phyloP scores from a whole-genome alignment of 1,140 invertebrate species.

The Cyclargus thomasi region DNA sequence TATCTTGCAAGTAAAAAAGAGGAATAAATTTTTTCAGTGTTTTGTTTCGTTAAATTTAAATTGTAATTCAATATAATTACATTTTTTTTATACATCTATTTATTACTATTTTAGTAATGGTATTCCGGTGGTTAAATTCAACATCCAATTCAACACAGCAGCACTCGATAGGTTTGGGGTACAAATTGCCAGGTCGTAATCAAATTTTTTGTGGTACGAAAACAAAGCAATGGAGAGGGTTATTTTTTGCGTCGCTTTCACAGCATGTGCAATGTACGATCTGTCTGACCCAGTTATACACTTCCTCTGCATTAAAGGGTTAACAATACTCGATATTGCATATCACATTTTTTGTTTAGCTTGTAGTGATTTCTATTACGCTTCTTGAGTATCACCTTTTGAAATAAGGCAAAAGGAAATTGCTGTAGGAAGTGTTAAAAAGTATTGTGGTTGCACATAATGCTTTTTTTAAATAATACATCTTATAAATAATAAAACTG shows the following conservation, averaged over 20 bases:
- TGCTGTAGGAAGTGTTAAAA: background rate
- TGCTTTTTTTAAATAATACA: too few relatives aligned
- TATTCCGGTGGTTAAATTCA: background rate
- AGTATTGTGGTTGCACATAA: background rate
- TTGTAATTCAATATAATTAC: too few relatives aligned
- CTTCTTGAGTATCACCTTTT: background rate
- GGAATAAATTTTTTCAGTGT: too few relatives aligned
- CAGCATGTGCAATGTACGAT: conserved; percentile 71
- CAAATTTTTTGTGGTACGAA: conserved; percentile 56
- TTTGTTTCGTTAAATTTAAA: too few relatives aligned
- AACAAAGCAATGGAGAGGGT: conserved; percentile 61
- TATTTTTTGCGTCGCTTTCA: conserved; percentile 68
- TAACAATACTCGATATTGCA: conserved; percentile 45
- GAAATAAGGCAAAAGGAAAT: background rate
- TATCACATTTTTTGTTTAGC: conserved; percentile 36
- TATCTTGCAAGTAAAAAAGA: too few relatives aligned
- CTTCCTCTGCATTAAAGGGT: conserved; percentile 70
- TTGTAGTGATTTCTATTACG: conserved; percentile 14
- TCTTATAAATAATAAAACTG: too few relatives aligned
- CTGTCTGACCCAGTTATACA: conserved; percentile 69
- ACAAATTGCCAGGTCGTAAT: conserved; percentile 73
- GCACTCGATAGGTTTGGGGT: conserved; percentile 36
- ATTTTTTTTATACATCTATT: background rate
- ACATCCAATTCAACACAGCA: conserved; percentile 34
- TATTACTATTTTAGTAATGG: background rate